Evolutionary conservation across 2,888 invertebrate genomes (phyloP).

Genomic region (Lasioglossum villosulum): DNA sequence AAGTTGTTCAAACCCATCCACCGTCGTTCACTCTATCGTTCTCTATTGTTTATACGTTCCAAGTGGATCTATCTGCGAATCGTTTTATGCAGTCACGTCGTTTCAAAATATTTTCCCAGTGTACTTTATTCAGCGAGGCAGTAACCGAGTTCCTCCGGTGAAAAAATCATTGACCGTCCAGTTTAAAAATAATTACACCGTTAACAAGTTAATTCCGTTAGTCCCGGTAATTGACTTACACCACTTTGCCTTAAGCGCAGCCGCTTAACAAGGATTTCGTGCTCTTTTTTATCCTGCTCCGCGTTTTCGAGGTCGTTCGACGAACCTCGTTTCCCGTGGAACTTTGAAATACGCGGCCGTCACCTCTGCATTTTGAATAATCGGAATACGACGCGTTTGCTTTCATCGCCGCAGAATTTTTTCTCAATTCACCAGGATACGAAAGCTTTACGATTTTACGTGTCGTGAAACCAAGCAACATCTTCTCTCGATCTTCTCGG

Average conservation of each 20-base stretch:
- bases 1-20: not conserved
- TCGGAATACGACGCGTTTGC: not conserved
- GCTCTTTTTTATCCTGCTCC: constrained; percentile 1
- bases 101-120: not conserved
- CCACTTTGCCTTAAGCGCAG: constrained; percentile 8
- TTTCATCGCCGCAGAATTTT: not conserved
- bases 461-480: not conserved
- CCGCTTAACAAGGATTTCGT: constrained; percentile 22
- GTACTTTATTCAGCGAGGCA: not conserved
- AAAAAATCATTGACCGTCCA: constrained; percentile 15
- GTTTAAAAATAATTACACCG: constrained; percentile 29
- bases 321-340: not conserved
- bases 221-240: constrained; percentile 34
- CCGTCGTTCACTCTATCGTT: not conserved
- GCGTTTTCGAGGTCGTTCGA: constrained; percentile 8
- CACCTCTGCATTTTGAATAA: not conserved
- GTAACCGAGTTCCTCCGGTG: not conserved
- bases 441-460: not conserved
- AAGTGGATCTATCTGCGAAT: not conserved
- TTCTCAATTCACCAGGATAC: not conserved
- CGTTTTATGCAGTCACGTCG: not conserved
- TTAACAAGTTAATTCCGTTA: constrained; percentile 25
- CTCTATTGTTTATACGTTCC: not conserved
- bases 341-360: not conserved
- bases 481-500: not conserved